phyloP scores from a whole-genome alignment of 2,888 invertebrate species.

The Alsophila aescularia region DNA sequence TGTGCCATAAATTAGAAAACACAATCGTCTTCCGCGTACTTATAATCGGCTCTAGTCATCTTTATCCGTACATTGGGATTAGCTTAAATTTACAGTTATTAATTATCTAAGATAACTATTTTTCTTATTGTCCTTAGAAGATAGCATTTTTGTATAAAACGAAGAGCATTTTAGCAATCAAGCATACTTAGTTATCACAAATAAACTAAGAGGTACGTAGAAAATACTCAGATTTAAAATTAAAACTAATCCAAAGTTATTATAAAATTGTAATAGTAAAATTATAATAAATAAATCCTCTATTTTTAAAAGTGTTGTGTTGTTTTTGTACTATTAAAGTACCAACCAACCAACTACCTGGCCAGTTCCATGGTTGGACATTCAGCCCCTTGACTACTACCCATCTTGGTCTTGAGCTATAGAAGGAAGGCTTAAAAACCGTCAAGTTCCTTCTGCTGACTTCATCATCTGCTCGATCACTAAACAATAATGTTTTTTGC shows the following conservation, averaged over 20 bases:
- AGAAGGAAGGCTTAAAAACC: too few relatives aligned
- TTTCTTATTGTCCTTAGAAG: slow-evolving; percentile 14
- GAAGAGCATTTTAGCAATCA: slow-evolving; percentile 4
- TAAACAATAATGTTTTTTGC: background rate
- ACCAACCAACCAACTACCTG: too few relatives aligned
- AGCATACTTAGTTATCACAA: slow-evolving; percentile 35
- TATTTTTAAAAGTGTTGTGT: too few relatives aligned
- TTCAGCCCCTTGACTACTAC: too few relatives aligned
- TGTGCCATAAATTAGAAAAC: slow-evolving; percentile 14
- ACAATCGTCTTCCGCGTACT: slow-evolving; percentile 13
- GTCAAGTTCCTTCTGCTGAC: background rate
- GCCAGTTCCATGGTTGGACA: too few relatives aligned
- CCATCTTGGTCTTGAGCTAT: too few relatives aligned
- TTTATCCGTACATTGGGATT: slow-evolving; percentile 23
- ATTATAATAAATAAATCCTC: too few relatives aligned
- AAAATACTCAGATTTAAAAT: slow-evolving; percentile 1
- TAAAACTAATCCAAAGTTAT: background rate
- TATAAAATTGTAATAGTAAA: too few relatives aligned
- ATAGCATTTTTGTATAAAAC: slow-evolving; percentile 39
- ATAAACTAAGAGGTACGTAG: slow-evolving; percentile 39
- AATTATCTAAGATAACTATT: slow-evolving; percentile 6
- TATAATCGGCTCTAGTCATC: slow-evolving; percentile 17
- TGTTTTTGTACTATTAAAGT: too few relatives aligned
- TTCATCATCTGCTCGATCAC: background rate
- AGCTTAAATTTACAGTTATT: slow-evolving; percentile 9